Evolutionary conservation across 2,113 vertebrate genomes (phyloP).

Genomic region (Regulus satrapa): DNA sequence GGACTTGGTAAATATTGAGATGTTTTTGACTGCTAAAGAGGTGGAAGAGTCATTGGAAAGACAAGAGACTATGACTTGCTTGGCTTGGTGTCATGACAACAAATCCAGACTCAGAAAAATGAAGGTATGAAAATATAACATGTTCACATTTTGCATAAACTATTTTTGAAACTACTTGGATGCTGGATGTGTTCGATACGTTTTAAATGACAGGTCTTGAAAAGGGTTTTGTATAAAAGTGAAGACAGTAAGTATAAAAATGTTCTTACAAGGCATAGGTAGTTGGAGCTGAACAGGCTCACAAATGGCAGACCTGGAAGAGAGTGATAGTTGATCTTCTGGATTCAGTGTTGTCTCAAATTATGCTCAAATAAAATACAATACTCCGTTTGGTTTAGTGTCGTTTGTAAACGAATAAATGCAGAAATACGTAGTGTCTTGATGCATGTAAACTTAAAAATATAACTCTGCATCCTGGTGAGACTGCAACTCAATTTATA

Average conservation of each 20-base stretch:
- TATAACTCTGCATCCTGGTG: neutral
- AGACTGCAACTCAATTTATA: neutral
- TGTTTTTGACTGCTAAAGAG: constrained; percentile 99
- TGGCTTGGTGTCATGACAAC: constrained; percentile 99
- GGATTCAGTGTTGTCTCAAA: neutral
- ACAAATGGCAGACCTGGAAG: neutral
- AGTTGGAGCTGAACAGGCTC: neutral
- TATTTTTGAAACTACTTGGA: neutral
- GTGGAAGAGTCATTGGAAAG: constrained; percentile 97
- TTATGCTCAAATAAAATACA: neutral
- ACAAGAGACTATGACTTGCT: constrained; percentile 94
- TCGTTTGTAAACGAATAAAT: neutral
- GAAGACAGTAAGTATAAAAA: neutral
- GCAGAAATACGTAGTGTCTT: neutral
- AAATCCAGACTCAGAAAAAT: constrained; percentile 98
- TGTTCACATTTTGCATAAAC: neutral
- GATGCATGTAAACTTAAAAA: neutral
- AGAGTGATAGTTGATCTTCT: neutral
- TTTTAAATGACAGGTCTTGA: neutral
- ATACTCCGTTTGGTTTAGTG: neutral
- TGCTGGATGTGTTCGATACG: neutral
- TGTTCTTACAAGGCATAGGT: neutral
- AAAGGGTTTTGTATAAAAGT: neutral
- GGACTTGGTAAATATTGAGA: constrained; percentile 99
- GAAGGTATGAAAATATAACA: constrained; percentile 78